Base-by-base conservation (phyloP, 2,113 vertebrate genomes). In the Sigmodon hispidus region DNA sequence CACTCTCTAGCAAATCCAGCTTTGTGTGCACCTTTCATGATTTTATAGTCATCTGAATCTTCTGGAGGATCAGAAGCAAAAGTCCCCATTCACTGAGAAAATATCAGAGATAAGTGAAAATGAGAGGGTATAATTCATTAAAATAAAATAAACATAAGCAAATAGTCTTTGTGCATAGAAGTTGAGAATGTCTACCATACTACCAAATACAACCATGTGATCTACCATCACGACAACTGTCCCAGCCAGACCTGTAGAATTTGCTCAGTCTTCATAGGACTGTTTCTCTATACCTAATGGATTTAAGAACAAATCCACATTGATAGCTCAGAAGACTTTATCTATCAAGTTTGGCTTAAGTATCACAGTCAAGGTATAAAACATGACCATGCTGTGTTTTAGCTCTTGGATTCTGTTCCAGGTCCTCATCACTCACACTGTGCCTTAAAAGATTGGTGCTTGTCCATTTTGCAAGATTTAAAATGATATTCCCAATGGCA, bases 301-400 rank as follows among this genome's bases (percentile, higher is more conserved):
- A 83, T 59, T 61, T 45, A 52, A 84, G 50, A 89, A n/a, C 7
- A 85, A 95, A 91, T 84, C 19, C 59, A 43, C 79, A 81, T 5
- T 89, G 75, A 80, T 21, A 67, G 87, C 75, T 89, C 69, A 87
- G 77, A 96, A 65, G 43, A 16, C 29, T 61, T 76, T 96, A 91
- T 93, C 86, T 77, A 73, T 2, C 72, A 87, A 34, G 22, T 73
- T 94, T 50, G 70, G 76, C 92, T 96, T 65, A 63, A 95, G 81
- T 75, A 83, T 69, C 55, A 43, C 7, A 21, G 77, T 75, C 55
- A 90, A 79, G 73, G 19, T n/a, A 89, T 77, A 31, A 73, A 94
- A 96, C 43, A 81, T 21, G 55, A 84, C 13, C 31, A 65, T 72
- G 43, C 5, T 90, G 34, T 93, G 70, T 76, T 81, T 67, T n/a